Percentiles rank a stretch among this genome's conserved stretches.
phyloP scores from a whole-genome alignment of 2,797 vertebrate species.

The Arctocebus calabarensis region DNA sequence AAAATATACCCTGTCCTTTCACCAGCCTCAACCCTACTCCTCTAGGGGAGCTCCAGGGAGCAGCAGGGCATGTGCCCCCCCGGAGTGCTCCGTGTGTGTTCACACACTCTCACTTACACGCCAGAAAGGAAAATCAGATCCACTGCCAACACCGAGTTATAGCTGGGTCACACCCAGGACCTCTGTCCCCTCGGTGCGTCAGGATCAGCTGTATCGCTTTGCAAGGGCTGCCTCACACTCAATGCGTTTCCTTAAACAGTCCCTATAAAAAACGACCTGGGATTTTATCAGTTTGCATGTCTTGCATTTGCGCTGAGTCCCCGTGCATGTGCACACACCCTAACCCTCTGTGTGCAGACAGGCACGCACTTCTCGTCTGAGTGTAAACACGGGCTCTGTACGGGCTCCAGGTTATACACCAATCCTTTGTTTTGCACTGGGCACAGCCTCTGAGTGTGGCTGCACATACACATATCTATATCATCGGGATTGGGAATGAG shows the following conservation, averaged over 20 bases:
- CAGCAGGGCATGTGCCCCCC: rapidly evolving
- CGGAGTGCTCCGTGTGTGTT: rapidly evolving
- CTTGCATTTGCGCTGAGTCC: neutral
- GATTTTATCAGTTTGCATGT: neutral
- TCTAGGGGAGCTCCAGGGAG: neutral
- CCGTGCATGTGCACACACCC: neutral
- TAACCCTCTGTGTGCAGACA: neutral
- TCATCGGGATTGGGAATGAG: neutral
- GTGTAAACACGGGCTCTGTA: neutral
- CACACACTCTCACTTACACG: rapidly evolving
- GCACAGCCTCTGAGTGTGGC: neutral
- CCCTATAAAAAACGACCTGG: neutral
- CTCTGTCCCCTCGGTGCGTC: rapidly evolving
- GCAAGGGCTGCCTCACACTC: neutral
- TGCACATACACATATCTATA: neutral
- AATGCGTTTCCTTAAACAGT: neutral
- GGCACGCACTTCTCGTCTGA: neutral
- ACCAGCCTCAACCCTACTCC: rapidly evolving
- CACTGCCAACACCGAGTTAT: rapidly evolving
- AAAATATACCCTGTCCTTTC: rapidly evolving
- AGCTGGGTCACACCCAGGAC: neutral
- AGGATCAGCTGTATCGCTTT: neutral
- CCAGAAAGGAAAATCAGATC: neutral
- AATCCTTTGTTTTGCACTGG: neutral
- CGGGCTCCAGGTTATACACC: rapidly evolving